These are phyloP conservation scores for Macrophya annulata DNA, from an alignment of 2,888 invertebrate species.

Conservation along the genomic window DNA sequence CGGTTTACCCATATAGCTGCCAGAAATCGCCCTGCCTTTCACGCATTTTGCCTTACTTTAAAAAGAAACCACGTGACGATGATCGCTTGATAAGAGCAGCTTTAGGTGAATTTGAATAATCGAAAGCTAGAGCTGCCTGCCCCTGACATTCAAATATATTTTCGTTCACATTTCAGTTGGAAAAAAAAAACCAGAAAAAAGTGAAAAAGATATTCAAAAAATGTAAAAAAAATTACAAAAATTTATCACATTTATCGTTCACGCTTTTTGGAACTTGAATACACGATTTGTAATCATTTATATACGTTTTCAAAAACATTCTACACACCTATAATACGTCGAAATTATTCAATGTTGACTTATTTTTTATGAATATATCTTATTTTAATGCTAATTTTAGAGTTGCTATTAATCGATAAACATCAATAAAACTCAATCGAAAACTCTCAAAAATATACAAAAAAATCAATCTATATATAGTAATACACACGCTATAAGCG, in stretches of 20 bases:
- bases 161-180: not conserved
- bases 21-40: conserved; percentile 26
- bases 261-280: conserved; percentile 1
- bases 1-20: conserved; percentile 14
- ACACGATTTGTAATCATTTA: not conserved
- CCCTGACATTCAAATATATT: conserved; percentile 43
- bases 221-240: not conserved
- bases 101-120: conserved; percentile 36
- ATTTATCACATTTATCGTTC: not conserved
- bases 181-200: not conserved
- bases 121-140: conserved; percentile 27
- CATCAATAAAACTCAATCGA: not conserved
- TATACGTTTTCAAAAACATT: not conserved
- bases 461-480: not conserved
- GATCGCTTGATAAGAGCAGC: conserved; percentile 30
- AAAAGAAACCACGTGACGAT: conserved; percentile 33
- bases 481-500: not conserved
- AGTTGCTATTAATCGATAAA: not conserved
- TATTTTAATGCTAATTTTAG: not conserved
- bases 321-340: not conserved
- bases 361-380: no score
- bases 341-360: not conserved
- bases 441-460: not conserved
- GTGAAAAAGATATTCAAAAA: conserved; percentile 19
- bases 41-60: conserved; percentile 3